These are phyloP conservation scores for Apoda limacodes DNA, from an alignment of 2,888 invertebrate genomes.

Conservation along the genomic window DNA sequence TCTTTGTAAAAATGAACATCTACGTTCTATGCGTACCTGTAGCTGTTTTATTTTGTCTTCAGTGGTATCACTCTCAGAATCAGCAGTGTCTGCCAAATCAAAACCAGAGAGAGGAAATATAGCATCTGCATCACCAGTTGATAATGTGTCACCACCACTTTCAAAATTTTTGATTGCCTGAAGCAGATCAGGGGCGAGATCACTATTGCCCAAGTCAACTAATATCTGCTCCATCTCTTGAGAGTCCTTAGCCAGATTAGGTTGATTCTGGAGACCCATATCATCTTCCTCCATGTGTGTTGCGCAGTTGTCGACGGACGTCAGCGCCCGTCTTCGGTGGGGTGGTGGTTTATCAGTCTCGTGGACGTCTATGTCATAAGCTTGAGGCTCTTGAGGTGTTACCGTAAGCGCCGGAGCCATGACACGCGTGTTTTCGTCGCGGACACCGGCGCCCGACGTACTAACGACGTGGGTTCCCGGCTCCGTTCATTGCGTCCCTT, in stretches of 20 bases:
- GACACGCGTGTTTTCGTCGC: conserved; percentile 71
- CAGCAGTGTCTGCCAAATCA: conserved; percentile 61
- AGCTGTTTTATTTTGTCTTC: conserved; percentile 64
- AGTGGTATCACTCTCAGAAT: conserved; percentile 58
- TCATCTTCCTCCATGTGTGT: conserved; percentile 72
- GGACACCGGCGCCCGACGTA: conserved; percentile 59
- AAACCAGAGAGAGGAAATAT: conserved; percentile 55
- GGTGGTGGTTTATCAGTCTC: conserved; percentile 31
- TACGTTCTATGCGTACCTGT: conserved; percentile 75
- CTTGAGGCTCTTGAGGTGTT: conserved; percentile 53
- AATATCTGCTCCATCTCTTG: conserved; percentile 77
- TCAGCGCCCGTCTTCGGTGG: conserved; percentile 52
- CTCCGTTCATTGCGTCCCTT: conserved; percentile 47
- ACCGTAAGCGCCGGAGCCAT: conserved; percentile 96
- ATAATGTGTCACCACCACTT: conserved; percentile 47
- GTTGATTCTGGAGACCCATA: conserved; percentile 67
- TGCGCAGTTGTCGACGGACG: conserved; percentile 65
- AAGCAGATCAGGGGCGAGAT: conserved; percentile 75
- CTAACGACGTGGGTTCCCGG: conserved; percentile 43
- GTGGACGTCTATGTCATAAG: conserved; percentile 37
- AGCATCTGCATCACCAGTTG: conserved; percentile 59
- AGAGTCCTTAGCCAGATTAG: conserved; percentile 67
- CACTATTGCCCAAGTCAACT: conserved; percentile 69
- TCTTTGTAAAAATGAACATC: conserved; percentile 78
- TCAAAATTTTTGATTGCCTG: conserved; percentile 84